Evolutionary conservation across 2,888 invertebrate genomes (phyloP).

Genomic region (Tetragonisca angustula): DNA sequence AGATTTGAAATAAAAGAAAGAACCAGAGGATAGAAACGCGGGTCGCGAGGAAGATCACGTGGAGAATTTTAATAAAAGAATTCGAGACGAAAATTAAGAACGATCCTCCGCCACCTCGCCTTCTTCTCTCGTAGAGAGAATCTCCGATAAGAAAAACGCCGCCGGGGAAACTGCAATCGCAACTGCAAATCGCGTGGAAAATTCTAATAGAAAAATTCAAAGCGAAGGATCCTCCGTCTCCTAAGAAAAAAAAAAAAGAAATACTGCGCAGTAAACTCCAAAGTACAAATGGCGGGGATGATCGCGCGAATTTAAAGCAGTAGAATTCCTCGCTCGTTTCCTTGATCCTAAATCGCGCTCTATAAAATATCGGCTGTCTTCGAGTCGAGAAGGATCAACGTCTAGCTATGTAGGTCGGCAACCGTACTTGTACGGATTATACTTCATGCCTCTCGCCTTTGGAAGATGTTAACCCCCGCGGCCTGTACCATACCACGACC

Average conservation of each 20-base stretch:
- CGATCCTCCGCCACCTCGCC: neutral
- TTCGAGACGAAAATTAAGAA: neutral
- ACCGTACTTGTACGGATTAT: constrained; percentile 43
- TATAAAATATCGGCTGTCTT: constrained; percentile 62
- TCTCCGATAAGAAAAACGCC: neutral
- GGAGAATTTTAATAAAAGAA: neutral
- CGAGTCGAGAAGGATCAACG: constrained; percentile 47
- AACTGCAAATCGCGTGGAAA: no score
- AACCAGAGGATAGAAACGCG: neutral
- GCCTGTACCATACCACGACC: neutral
- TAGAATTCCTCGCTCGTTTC: constrained; percentile 26
- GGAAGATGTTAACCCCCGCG: constrained; percentile 14
- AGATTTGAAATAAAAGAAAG: neutral
- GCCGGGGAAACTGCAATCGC: no score
- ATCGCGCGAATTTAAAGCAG: no score
- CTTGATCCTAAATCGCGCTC: constrained; percentile 61
- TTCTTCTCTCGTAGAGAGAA: no score
- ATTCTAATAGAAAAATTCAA: no score
- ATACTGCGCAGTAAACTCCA: no score
- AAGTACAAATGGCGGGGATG: no score
- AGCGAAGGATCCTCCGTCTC: no score
- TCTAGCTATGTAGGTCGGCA: constrained; percentile 61
- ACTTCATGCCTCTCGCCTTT: constrained; percentile 55
- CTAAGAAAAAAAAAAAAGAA: no score
- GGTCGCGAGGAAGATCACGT: neutral